Base-by-base conservation (phyloP, 2,113 vertebrate genomes). In the Cephalopterus ornatus region DNA sequence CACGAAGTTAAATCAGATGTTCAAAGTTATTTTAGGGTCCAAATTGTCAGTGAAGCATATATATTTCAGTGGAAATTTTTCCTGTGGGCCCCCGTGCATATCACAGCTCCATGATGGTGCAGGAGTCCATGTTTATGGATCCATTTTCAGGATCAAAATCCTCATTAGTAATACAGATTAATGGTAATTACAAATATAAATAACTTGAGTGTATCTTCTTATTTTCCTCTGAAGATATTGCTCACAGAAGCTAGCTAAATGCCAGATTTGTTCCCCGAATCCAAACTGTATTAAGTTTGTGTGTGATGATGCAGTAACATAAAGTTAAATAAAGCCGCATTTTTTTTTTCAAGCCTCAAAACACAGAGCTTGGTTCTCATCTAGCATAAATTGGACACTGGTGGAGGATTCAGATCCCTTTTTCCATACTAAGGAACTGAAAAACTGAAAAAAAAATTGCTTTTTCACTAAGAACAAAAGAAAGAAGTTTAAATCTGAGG, bases 121-220 rank as follows among this genome's bases (percentile, higher is more conserved):
- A 58, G 73, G 74, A 91, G 56, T 72, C 96, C 92, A 92, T 95
- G 96, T 96, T 94, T 96, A 96, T 93, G 93, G 95, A 92, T 94
- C 96, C 94, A 96, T 96, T 94, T 96, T 59, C 95, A 97, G 92
- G 95, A 95, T 95, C 95, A 95, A 96, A 96, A 75, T 85, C 88
- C 92, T 95, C 92, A 95, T 95, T 97, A 96, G 93, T 92, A 96
- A 95, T 89, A 95, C 93, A 93, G 96, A 96, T 97, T 96, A 97
- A 96, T 95, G 94, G 84, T 96, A 96, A 95, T 93, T 93, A 93
- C 88, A 92, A 94, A 92, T 95, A 97, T 96, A 96, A 96, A 93
- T 94, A 96, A 96, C 88, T 91, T 93, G 83, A 96, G 91, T 93
- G 82, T 91, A 93, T 94, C 92, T 87, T 91, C 94, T 92, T 79